Evolutionary conservation across 2,797 vertebrate species (phyloP), one percentile per base, ranked within the genome.

Genomic region (Hydrophis major): DNA sequence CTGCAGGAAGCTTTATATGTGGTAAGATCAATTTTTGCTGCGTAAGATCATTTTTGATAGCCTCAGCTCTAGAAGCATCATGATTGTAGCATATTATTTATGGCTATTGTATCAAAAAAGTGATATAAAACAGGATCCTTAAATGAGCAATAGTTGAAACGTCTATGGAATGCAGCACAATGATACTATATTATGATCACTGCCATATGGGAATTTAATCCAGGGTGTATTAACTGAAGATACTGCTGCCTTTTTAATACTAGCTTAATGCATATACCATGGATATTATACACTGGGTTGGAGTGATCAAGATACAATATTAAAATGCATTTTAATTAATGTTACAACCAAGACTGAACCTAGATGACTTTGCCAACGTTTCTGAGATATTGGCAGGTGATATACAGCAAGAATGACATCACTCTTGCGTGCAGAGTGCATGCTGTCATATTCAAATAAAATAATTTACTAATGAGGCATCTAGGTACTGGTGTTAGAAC

Each of bases 31-130:
- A 95, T 95, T 94, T 94, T 47, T 90, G 94, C 78, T 94, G 28
- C 42, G 66, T 37, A 95, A 94, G 93, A 53, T 92, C 89, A 91
- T 94, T 94, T 93, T 95, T 86, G 93, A 60, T 95, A 91, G 86
- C 50, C 12, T 94, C 42, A 25, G 88, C 92, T 94, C 28, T 18
- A 89, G 95, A 92, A 63, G 96, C 32, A 61, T 92, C 89, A 53
- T 90, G 63, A 59, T 87, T 0, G 0, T 61, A 32, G 42, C 2
- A 69, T 37, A 0, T 69, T 61, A 59, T 93, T 95, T 87, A 56
- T 74, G 74, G 78, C 78, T 92, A 88, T 94, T 93, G 92, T 90
- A 60, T 0, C 74, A 55, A 0, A 86, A 61, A 94, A 90, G 57
- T 2, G 78, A 93, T 91, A 92, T 95, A 32, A 0, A 0, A 66